A percentile compares a stretch with the other conserved stretches of the same genome.
Evolutionary conservation across 2,888 invertebrate genomes (phyloP).

Genomic region (Orthonychiurus folsomi): DNA sequence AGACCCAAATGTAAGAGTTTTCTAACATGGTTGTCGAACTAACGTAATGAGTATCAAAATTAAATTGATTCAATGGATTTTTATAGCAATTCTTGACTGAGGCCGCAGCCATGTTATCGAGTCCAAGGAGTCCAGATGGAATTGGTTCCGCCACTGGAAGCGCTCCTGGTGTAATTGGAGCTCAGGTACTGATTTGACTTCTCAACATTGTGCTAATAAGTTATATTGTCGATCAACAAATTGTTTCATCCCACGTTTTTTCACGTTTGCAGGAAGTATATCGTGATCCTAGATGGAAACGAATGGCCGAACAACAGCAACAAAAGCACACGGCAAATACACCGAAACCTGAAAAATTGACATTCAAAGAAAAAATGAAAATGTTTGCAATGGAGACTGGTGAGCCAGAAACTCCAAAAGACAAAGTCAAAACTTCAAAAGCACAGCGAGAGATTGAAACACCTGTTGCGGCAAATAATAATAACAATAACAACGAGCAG

Average conservation of each 20-base stretch:
- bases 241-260: too few species aligned
- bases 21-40: too few species aligned
- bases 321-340: slow-evolving; percentile 53
- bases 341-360: slow-evolving; percentile 79
- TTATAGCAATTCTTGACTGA: slow-evolving; percentile 67
- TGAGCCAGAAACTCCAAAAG: slow-evolving; percentile 82
- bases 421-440: slow-evolving; percentile 89
- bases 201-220: too few species aligned
- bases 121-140: slow-evolving; percentile 59
- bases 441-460: slow-evolving; percentile 89
- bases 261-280: slow-evolving; percentile 23
- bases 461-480: slow-evolving; percentile 45
- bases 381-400: slow-evolving; percentile 98
- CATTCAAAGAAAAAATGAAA: slow-evolving; percentile 98
- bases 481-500: slow-evolving; percentile 10
- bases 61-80: slow-evolving; percentile 10
- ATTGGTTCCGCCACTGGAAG: slow-evolving; percentile 51
- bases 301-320: slow-evolving; percentile 71
- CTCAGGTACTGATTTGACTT: slow-evolving; percentile 87
- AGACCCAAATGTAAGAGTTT: slow-evolving; percentile 69
- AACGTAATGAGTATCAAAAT: too few species aligned
- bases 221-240: slow-evolving; percentile 43
- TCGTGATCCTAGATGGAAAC: slow-evolving; percentile 80
- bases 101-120: slow-evolving; percentile 68
- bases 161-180: slow-evolving; percentile 93